Base-by-base conservation (phyloP, 2,797 vertebrate genomes). In the Myotis vivesi region DNA sequence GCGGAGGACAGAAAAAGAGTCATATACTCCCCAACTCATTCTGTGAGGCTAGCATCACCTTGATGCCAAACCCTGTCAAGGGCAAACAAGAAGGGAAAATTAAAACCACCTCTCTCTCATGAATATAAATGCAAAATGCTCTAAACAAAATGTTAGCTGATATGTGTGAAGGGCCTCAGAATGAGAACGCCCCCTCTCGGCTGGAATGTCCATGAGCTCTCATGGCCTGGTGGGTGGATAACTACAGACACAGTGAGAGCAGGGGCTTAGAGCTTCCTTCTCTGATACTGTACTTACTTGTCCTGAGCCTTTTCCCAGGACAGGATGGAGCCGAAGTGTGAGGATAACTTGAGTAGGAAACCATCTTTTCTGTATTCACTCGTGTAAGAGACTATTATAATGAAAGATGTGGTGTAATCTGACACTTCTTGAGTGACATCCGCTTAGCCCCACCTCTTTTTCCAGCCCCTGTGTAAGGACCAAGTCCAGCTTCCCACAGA, bases 41-140 rank as follows among this genome's bases (percentile, higher is more conserved):
- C 19, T 66, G 1, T 28, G 62, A 95, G 93, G 77, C 89, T 64
- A 66, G 77, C 6, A 46, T 90, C 93, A 95, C 94, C 92, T 95
- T 95, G 93, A 83, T 91, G 59, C 51, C 73, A 89, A 92, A 80
- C 38, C 53, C 36, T 64, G 87, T 90, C 96, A 96, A 96, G 94
- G 96, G 96, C 93, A 94, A 92, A 92, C 64, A 94, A 91, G 92
- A 82, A 93, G 95, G 77, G 94, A 55, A 95, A 96, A 95, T 96
- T 96, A 96, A 96, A 97, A 96, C n/a, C 84, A 68, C 79, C 44
- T 85, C 25, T 92, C 59, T 80, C 36, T 94, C 95, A 85, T 95
- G 96, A 97, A 97, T 96, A 95, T 91, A 94, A 95, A 97, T 96
- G 92, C 87, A 91, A 80, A 96, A 77, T 93, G 38, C 88, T 86